Conservation (phyloP, 2,113 vertebrate genomes). For the Chamaea fasciata region DNA sequence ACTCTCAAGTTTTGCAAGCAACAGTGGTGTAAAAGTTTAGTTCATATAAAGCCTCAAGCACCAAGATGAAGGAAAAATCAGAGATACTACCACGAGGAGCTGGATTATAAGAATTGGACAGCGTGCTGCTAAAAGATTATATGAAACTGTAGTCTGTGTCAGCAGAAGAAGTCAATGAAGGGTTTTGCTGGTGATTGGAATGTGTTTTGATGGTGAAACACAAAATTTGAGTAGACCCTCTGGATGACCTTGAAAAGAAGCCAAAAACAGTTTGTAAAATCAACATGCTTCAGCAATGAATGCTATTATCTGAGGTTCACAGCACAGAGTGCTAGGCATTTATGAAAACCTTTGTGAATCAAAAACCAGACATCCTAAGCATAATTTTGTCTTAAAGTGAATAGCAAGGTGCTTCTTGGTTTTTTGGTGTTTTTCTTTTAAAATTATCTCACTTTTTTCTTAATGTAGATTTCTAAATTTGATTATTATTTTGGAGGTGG, state of each 20-base stretch:
- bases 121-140: background rate
- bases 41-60: background rate
- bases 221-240: background rate
- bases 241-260: background rate
- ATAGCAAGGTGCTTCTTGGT: fast-evolving
- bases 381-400: background rate
- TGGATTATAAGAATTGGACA: background rate
- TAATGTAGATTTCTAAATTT: background rate
- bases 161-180: background rate
- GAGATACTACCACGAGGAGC: background rate
- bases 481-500: background rate
- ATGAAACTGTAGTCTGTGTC: background rate
- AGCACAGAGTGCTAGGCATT: background rate
- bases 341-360: background rate
- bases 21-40: background rate
- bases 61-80: background rate
- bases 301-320: background rate
- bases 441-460: background rate
- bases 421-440: background rate
- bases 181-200: background rate
- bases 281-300: background rate
- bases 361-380: background rate
- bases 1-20: background rate
- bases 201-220: background rate
- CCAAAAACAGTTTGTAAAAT: background rate